Conservation (phyloP, 2,113 vertebrate species). For the Archilochus colubris region DNA sequence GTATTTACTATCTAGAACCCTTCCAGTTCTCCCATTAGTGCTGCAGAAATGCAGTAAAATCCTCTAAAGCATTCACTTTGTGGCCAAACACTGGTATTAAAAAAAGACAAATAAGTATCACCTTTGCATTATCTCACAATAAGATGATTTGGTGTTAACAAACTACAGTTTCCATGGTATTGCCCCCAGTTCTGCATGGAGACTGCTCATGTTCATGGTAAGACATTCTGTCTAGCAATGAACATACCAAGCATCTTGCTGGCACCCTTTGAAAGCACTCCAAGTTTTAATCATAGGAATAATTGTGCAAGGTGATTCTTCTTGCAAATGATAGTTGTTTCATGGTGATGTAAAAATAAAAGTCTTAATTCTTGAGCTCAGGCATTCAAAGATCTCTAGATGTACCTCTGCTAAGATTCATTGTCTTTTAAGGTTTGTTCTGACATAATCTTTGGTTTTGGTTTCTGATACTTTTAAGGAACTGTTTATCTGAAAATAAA, state of each 20-base stretch:
- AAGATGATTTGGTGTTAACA: neutral
- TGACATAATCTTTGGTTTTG: neutral
- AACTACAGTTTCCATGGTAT: neutral
- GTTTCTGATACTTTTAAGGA: neutral
- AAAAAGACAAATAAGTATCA: neutral
- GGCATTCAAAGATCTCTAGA: neutral
- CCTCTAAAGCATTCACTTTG: neutral
- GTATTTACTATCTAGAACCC: neutral
- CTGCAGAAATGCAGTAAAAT: neutral
- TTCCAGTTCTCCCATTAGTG: neutral
- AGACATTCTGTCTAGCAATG: neutral
- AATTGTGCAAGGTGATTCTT: neutral
- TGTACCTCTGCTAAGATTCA: neutral
- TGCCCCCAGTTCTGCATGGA: neutral
- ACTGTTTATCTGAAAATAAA: neutral
- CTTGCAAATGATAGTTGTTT: neutral
- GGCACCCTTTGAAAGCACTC: neutral
- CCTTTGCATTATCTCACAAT: neutral
- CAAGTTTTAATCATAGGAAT: neutral
- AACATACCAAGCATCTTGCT: neutral
- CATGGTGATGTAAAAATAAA: neutral
- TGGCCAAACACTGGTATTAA: neutral
- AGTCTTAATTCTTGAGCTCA: neutral
- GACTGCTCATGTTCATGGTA: neutral
- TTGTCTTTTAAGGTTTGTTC: neutral